Percentiles rank a stretch among this genome's conserved stretches.
Conservation (phyloP, 2,888 invertebrate genomes). For the Drosophila flavopinicola region DNA sequence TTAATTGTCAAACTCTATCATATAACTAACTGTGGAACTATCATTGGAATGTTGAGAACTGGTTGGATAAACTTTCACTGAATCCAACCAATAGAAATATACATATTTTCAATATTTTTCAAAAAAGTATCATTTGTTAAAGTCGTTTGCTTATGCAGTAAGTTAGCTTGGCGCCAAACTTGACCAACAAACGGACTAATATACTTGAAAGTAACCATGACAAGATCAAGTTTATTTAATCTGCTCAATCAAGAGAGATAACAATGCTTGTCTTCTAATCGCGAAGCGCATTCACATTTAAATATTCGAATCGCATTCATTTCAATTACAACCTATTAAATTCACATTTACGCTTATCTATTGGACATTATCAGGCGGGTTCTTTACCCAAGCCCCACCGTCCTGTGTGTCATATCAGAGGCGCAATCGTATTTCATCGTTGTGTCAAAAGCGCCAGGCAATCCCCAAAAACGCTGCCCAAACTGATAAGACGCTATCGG, state of each 20-base stretch:
- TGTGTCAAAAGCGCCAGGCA: conserved; percentile 26
- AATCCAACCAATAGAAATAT: too few species aligned
- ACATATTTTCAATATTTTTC: too few species aligned
- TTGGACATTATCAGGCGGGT: conserved; percentile 26
- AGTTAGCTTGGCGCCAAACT: too few species aligned
- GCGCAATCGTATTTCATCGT: conserved; percentile 29
- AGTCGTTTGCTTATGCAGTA: too few species aligned
- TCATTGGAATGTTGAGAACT: too few species aligned
- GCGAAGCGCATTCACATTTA: neutral
- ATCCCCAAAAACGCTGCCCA: conserved; percentile 9
- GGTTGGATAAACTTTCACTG: too few species aligned
- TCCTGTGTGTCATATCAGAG: conserved; percentile 42
- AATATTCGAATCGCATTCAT: neutral
- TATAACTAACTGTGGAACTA: too few species aligned
- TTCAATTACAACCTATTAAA: conserved; percentile 9
- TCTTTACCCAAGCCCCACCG: conserved; percentile 23
- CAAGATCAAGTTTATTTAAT: neutral
- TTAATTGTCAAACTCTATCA: too few species aligned
- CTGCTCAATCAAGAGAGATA: neutral
- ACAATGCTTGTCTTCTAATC: neutral
- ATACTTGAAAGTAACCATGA: too few species aligned
- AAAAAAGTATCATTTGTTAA: too few species aligned
- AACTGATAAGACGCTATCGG: conserved; percentile 59
- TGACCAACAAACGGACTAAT: too few species aligned
- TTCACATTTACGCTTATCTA: conserved; percentile 11